phyloP scores from a whole-genome alignment of 2,113 vertebrate species.

The Chionomys nivalis region DNA sequence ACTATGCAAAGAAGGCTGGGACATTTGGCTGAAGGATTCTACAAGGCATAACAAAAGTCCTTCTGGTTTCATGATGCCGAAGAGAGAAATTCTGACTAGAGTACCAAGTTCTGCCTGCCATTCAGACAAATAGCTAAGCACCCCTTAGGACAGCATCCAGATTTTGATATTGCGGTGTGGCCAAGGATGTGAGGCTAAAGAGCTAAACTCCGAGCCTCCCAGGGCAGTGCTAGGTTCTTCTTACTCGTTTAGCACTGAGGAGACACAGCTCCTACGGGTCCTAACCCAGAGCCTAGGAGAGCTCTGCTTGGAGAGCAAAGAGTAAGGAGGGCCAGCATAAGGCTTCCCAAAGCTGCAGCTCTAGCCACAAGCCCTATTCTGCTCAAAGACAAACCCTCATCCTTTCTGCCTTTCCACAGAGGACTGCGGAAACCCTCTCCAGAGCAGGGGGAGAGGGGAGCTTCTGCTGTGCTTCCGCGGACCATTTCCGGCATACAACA shows the following conservation, averaged over 20 bases:
- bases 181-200: conserved; percentile 7
- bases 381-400: conserved; percentile 1
- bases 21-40: conserved; percentile 53
- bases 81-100: conserved; percentile 6
- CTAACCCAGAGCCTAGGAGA: conserved; percentile 26
- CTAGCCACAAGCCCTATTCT: background rate
- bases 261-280: background rate
- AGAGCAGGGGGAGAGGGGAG: background rate
- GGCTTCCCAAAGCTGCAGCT: background rate
- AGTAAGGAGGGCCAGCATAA: background rate
- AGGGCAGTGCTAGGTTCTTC: background rate
- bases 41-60: conserved; percentile 38
- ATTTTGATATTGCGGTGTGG: background rate
- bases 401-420: background rate
- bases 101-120: background rate
- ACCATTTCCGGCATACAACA: background rate
- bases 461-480: background rate
- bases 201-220: background rate
- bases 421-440: background rate
- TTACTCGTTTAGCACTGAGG: background rate
- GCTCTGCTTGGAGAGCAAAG: background rate
- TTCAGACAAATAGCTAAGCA: background rate
- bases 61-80: conserved; percentile 16
- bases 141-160: too few relatives aligned
- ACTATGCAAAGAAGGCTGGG: conserved; percentile 64